Evolutionary conservation across 2,888 invertebrate species (phyloP).

Genomic region (Bombylius discolor): DNA sequence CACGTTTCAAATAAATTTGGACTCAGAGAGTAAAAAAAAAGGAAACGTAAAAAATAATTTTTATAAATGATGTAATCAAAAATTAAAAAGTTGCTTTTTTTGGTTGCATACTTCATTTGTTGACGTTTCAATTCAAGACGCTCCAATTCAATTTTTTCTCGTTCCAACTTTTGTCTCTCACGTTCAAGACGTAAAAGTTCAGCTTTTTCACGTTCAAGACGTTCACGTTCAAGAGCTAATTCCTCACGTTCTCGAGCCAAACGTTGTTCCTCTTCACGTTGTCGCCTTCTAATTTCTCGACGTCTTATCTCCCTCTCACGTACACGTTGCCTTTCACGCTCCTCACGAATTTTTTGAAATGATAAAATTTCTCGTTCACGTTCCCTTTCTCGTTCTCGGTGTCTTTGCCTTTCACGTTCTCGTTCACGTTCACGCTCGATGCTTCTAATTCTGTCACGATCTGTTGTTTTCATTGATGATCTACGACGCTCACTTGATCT

Average conservation of each 20-base stretch:
- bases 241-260: conserved; percentile 71
- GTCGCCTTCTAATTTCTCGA: conserved; percentile 66
- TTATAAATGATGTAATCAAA: conserved; percentile 7
- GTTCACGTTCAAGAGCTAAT: conserved; percentile 68
- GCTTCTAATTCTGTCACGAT: neutral
- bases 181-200: conserved; percentile 72
- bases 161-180: conserved; percentile 65
- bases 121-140: conserved; percentile 72
- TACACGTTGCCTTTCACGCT: conserved; percentile 63
- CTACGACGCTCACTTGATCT: neutral
- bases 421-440: conserved; percentile 22
- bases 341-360: conserved; percentile 67
- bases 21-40: neutral
- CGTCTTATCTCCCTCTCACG: conserved; percentile 67
- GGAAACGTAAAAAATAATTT: neutral
- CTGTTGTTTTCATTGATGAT: neutral
- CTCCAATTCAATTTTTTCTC: conserved; percentile 64
- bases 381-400: conserved; percentile 41
- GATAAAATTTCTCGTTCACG: conserved; percentile 55
- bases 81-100: conserved; percentile 17
- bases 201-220: conserved; percentile 76
- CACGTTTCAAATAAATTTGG: neutral
- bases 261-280: conserved; percentile 72
- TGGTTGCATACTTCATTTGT: conserved; percentile 48
- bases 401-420: conserved; percentile 26